phyloP scores from a whole-genome alignment of 2,113 vertebrate genomes.

The Acanthisitta chloris region DNA sequence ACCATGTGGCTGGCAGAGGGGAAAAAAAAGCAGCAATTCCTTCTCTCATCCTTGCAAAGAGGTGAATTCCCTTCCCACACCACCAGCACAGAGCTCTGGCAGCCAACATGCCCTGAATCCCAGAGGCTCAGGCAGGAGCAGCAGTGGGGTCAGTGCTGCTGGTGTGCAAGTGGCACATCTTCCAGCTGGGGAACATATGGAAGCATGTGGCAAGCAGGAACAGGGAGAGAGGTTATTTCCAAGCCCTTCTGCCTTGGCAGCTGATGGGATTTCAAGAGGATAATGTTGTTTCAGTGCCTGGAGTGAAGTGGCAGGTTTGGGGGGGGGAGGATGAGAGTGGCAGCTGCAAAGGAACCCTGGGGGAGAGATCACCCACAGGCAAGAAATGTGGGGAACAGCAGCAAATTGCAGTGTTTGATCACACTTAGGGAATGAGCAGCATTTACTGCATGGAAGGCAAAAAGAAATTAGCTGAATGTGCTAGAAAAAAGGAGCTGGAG shows the following conservation, averaged over 20 bases:
- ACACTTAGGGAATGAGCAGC: not conserved
- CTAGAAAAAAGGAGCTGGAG: not conserved
- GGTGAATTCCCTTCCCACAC: not conserved
- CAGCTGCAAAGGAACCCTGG: not conserved
- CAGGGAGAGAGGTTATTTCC: not conserved
- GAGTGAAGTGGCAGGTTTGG: not conserved
- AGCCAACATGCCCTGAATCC: not conserved
- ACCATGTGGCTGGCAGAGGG: fast-evolving
- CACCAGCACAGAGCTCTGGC: not conserved
- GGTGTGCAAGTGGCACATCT: not conserved
- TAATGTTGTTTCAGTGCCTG: not conserved
- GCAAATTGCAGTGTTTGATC: not conserved
- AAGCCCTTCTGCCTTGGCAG: not conserved
- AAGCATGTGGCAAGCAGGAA: not conserved
- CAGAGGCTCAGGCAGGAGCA: not conserved
- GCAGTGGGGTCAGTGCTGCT: not conserved
- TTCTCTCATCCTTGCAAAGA: not conserved
- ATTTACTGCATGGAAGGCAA: not conserved
- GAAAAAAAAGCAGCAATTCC: not conserved
- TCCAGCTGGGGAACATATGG: not conserved
- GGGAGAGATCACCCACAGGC: not conserved
- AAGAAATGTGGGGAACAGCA: not conserved
- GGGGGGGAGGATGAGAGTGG: not conserved
- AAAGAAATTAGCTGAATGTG: not conserved
- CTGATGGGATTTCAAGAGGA: not conserved